phyloP scores from a whole-genome alignment of 2,797 vertebrate genomes.

The Euthynnus affinis region DNA sequence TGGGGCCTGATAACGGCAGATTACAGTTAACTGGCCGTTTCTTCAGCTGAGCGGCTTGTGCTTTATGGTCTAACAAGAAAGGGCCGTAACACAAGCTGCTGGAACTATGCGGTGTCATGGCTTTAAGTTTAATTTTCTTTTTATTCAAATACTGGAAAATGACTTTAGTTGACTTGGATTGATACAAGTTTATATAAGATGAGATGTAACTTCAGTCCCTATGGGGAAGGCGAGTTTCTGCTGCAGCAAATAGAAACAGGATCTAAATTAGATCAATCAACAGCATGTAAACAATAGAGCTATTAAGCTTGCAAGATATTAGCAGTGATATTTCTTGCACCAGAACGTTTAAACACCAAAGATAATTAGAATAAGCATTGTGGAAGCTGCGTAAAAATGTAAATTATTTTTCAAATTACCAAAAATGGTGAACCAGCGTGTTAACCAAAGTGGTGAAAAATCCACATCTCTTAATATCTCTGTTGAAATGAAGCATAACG shows the following conservation, averaged over 20 bases:
- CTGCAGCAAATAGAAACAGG: neutral
- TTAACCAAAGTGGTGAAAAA: too few species aligned
- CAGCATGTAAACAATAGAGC: conserved; percentile 13
- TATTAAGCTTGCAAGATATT: neutral
- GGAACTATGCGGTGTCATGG: neutral
- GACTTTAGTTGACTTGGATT: conserved; percentile 2
- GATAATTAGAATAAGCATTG: neutral
- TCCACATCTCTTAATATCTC: too few species aligned
- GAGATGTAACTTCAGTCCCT: neutral
- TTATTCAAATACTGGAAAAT: conserved; percentile 16
- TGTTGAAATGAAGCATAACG: too few species aligned
- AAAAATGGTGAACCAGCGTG: too few species aligned
- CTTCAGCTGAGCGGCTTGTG: conserved; percentile 50
- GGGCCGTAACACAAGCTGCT: conserved; percentile 38
- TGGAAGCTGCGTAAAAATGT: neutral
- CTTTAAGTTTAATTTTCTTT: conserved; percentile 36
- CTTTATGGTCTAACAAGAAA: conserved; percentile 65
- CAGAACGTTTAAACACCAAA: neutral
- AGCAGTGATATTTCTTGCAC: too few species aligned
- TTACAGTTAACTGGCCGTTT: conserved; percentile 70
- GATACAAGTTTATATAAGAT: neutral
- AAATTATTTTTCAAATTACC: neutral
- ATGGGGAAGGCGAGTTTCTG: neutral
- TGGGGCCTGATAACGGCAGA: conserved; percentile 70
- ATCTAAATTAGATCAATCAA: conserved; percentile 30